Evolutionary conservation across 2,888 invertebrate species (phyloP), one percentile per base, ranked within the genome.

Genomic region (Coenonympha glycerion): DNA sequence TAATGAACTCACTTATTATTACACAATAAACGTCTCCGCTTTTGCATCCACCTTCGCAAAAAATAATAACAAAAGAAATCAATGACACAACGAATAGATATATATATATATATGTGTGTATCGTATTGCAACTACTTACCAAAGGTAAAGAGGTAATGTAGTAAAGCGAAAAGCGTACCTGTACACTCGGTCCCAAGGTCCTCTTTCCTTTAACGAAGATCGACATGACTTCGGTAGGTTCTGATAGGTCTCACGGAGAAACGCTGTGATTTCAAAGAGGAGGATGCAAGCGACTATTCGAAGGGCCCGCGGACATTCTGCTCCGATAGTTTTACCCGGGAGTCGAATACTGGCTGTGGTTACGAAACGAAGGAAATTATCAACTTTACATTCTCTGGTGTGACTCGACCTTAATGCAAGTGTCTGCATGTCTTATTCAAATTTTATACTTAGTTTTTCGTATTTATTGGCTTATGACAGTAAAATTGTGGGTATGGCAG

Each of bases 231-330:
- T 95, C 0, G 95, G 95, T 51, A 95, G 74, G 21, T 91, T 92
- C 72, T 96, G 96, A 79, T 98, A 99, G 0, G 98, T 97, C 83
- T 99, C 99, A 11, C 99, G 89, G 46, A 99, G 88, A 77, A 99
- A 99, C 0, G 98, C 91, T 0, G 99, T 99, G 50, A 99, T 97
- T 89, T 99, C 99, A 69, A 95, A 91, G n/a, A 99, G 89, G 15
- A 99, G 89, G 49, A 96, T 92, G 73, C 98, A 98, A 2, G 98
- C 98, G 37, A 99, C 91, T 61, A 99, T 88, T 68, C 98, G 92
- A 42, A 99, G 87, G 0, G 96, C 93, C 63, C 95, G 90, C 0
- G 96, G 96, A 73, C 98, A 98, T 56, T 92, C 92, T 0, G 94
- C 92, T 33, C 96, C 97, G 51, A 89, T 82, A 0, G 90, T 87